Evolutionary conservation across 2,888 invertebrate genomes (phyloP), one percentile per base, ranked within the genome.

Genomic region (Nemapogon koenigi): DNA sequence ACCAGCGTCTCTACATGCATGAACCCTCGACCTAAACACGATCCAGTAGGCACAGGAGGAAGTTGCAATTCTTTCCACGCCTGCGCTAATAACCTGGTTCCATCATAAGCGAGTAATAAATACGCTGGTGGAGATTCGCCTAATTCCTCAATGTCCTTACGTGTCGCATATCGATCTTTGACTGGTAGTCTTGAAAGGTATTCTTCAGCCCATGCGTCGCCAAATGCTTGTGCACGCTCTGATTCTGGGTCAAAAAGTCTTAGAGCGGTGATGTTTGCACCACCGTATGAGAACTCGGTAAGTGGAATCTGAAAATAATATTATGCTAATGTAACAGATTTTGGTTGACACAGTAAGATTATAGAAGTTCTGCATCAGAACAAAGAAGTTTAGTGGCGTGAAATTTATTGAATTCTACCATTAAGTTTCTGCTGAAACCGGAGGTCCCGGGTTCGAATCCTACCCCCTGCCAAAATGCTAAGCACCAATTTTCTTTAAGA

Each of bases 1-100:
- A 75, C 62, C 43, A 75, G 52, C 4, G 75, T 67, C 51, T 70
- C 71, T 2, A 73, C 72, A 48, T 75, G 71, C 52, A 70, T 65
- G 39, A 66, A 62, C 25, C 61, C 64, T 18, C 44, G 43, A 22
- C 15, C 13, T 3, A 35, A 46, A 51, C 72, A 71, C 47, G 39
- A 45, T 31, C 8, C 45, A 43, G 37, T 36, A 64, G 57, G 15
- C 45, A 45, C 4, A 10, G 6, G 11, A n/a, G 25, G 15, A n/a
- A 37, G 28, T 4, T 31, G 43, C 43, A 55, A 49, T 17, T 62
- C 56, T 16, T 40, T 44, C 3, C 46, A 50, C 36, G 49, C 52
- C 37, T 60, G 50, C 35, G 41, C 43, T 4, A 58, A 53, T 29
- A 22, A 2, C 33, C 35, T 18, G 15, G 29, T 36, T 33, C 52